Evolutionary conservation across 2,888 invertebrate species (phyloP).

Genomic region (Caenorhabditis drosophilae): DNA sequence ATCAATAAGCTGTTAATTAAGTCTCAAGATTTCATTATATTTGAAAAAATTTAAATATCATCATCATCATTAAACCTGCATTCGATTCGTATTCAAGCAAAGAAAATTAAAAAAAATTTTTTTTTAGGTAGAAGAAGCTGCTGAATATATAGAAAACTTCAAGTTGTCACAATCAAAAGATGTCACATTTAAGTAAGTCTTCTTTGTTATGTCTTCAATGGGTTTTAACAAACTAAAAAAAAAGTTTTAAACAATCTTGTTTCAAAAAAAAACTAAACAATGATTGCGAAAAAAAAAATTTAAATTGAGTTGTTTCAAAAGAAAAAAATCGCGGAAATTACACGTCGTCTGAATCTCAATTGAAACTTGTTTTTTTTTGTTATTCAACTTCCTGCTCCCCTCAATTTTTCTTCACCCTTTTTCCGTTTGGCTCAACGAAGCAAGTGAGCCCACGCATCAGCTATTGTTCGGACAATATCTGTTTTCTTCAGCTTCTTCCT

Average conservation of each 20-base stretch:
- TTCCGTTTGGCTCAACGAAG: constrained; percentile 14
- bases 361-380: not conserved
- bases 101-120: constrained; percentile 1
- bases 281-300: no score
- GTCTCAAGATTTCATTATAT: not conserved
- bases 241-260: no score
- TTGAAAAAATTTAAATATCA: not conserved
- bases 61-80: not conserved
- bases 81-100: not conserved
- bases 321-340: constrained; percentile 11
- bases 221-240: no score
- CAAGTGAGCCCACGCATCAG: no score
- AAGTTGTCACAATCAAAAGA: constrained; percentile 58
- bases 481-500: no score
- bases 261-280: no score
- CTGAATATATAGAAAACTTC: constrained; percentile 67
- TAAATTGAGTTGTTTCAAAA: not conserved
- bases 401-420: no score
- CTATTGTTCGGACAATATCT: constrained; percentile 11
- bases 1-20: no score
- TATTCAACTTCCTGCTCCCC: no score
- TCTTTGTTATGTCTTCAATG: no score
- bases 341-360: constrained; percentile 2
- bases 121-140: constrained; percentile 64
- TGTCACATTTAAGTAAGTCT: constrained; percentile 31